Evolutionary conservation across 1,140 invertebrate species (phyloP).

Genomic region (Anoplophora glabripennis): DNA sequence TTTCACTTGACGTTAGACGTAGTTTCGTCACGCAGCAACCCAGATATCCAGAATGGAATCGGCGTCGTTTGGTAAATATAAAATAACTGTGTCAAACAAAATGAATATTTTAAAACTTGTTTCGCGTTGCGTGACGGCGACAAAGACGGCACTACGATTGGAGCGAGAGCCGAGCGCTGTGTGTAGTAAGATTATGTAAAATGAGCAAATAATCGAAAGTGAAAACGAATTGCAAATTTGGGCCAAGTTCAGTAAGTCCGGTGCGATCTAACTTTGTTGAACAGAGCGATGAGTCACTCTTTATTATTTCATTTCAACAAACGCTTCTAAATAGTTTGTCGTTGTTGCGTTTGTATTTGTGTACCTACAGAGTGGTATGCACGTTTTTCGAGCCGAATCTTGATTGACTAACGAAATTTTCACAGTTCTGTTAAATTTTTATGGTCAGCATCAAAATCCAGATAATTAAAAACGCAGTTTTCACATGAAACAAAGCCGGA

Average conservation of each 20-base stretch:
- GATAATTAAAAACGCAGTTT: no score
- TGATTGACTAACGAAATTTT: no score
- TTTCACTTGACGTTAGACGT: no score
- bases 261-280: constrained; percentile 19
- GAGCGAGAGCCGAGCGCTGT: constrained; percentile 20
- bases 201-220: constrained; percentile 33
- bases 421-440: no score
- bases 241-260: constrained; percentile 28
- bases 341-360: no score
- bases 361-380: no score
- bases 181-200: constrained; percentile 31
- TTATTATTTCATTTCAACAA: no score
- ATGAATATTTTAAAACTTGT: constrained; percentile 25
- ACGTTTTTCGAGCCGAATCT: no score
- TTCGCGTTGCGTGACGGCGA: constrained; percentile 20
- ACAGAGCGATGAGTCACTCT: background rate
- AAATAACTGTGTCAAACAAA: constrained; percentile 23
- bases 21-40: background rate
- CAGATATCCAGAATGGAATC: background rate
- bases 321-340: no score
- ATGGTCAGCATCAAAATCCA: no score
- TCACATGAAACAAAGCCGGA: no score
- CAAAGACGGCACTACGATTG: background rate
- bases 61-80: constrained; percentile 2
- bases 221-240: constrained; percentile 28